Percentiles rank a stretch among this genome's conserved stretches.
Conservation (phyloP, 2,797 vertebrate species). For the Sardinella longiceps region DNA sequence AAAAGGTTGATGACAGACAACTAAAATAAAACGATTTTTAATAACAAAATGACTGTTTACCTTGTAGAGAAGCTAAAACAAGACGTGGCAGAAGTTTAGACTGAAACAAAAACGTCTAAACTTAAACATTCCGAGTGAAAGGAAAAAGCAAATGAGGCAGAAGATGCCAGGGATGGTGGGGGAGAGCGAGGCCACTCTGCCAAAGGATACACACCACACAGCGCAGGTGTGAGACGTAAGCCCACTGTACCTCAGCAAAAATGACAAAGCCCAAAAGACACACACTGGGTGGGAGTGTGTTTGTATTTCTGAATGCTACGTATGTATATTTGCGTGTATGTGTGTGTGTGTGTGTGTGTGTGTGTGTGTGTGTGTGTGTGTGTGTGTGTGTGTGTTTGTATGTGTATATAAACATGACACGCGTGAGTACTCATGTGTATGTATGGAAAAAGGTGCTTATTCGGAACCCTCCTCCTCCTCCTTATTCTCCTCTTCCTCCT, state of each 20-base stretch:
- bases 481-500: no score
- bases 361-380: neutral
- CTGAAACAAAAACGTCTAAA: constrained; percentile 15
- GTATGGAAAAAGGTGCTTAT: neutral
- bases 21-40: neutral
- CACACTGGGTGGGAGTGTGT: neutral
- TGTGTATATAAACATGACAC: neutral
- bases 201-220: neutral
- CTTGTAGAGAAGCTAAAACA: neutral
- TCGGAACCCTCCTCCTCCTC: neutral
- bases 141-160: neutral
- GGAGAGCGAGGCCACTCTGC: neutral
- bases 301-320: neutral
- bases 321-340: neutral
- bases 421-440: neutral
- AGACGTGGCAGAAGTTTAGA: neutral
- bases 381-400: neutral
- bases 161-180: neutral
- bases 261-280: neutral
- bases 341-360: neutral
- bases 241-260: neutral
- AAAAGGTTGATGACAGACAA: neutral
- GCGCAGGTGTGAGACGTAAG: neutral
- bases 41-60: neutral
- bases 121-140: neutral